Conservation (phyloP, 2,888 invertebrate species). For the Meandrusa payeni region DNA sequence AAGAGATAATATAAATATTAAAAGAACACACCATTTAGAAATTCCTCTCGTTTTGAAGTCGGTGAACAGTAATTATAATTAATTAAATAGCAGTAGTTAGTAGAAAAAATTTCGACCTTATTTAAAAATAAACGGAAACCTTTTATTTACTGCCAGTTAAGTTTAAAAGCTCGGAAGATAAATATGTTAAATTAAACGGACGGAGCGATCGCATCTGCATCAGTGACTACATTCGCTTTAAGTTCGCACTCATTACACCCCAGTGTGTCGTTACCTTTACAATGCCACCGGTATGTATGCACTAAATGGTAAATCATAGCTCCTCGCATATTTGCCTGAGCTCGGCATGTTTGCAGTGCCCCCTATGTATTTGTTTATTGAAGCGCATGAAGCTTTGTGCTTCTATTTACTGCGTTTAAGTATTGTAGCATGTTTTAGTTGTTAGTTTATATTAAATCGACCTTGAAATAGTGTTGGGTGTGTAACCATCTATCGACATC, state of each 20-base stretch:
- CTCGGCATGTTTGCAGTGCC: background rate
- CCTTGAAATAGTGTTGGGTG: background rate
- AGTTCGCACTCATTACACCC: constrained; percentile 10
- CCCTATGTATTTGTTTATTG: constrained; percentile 1
- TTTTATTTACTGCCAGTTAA: too few species aligned
- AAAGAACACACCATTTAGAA: too few species aligned
- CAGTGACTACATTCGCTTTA: background rate
- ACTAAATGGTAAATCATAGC: constrained; percentile 14
- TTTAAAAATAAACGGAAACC: too few species aligned
- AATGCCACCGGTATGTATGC: constrained; percentile 4
- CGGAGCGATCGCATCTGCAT: background rate
- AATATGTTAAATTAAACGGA: constrained; percentile 1
- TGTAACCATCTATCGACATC: too few species aligned
- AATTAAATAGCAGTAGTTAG: too few species aligned
- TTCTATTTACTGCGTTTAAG: too few species aligned
- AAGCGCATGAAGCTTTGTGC: too few species aligned
- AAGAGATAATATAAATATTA: too few species aligned
- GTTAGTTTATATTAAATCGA: background rate
- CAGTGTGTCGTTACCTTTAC: constrained; percentile 19
- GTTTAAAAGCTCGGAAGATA: constrained; percentile 13
- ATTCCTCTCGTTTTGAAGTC: too few species aligned
- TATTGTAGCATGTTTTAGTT: too few species aligned
- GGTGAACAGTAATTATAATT: too few species aligned
- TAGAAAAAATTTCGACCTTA: too few species aligned
- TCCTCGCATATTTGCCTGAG: constrained; percentile 1